Base-by-base conservation (phyloP, 1,140 invertebrate species). In the Cherax quadricarinatus region DNA sequence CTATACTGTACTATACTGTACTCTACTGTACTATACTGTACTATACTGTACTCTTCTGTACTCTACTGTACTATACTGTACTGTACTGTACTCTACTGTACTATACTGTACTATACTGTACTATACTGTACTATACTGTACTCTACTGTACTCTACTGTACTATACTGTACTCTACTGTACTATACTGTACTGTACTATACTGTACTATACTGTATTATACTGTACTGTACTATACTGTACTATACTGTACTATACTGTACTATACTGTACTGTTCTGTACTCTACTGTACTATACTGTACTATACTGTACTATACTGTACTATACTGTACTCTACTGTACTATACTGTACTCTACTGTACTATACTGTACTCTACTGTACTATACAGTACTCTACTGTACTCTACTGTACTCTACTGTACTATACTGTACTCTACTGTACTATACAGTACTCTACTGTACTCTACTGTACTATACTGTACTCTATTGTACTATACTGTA, bases 301-400 rank as follows among this genome's bases (percentile, higher is more conserved):
- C 92, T 94, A 80, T 93, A 92, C 93, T 91, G 89, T 94, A 92
- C 89, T 93, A 79, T 73, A 73, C 70, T 73, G 70, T 73, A 24
- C 70, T 73, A n/a, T 93, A 93, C 75, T 93, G 91, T 86, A 92
- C 89, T 93, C 53, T 78, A 92, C 75, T 57, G 66, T 84, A 89
- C 48, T 93, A 57, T 91, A 57, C 53, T 57, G 53, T 57, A 57
- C 83, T 92, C 86, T 88, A 88, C 89, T 94, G 79, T 93, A 94
- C 92, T 88, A 83, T 75, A 93, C 81, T 93, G 78, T 66, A 93
- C 91, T 93, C 91, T 93, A 79, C 86, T 93, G 83, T 93, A 82
- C 70, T 91, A 86, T 91, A 93, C 92, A 93, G 85, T 93, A 57
- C 53, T 66, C 6, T 66, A 16, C 62, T 66, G 12, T 66, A 66